Base-by-base conservation (phyloP, 2,888 invertebrate species). In the Rotaria magnacalcarata region DNA sequence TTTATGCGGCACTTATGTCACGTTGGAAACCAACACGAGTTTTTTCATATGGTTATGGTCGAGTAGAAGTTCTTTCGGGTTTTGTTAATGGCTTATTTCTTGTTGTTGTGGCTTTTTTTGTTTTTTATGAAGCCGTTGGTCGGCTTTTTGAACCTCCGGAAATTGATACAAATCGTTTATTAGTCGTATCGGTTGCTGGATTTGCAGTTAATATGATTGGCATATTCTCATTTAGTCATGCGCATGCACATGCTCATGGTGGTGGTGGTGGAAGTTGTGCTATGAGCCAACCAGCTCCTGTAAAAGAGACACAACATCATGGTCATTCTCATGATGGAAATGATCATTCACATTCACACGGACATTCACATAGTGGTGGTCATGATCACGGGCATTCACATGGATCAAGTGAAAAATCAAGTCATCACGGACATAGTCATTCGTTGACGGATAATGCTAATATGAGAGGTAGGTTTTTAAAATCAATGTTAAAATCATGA, bases 1-100 rank as follows among this genome's bases (percentile, higher is more conserved):
- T 93, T 19, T 92, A 92, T 88, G 93, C 93, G 24, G 91, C 93
- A 1, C 91, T 93, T 4, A 92, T 93, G 92, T 90, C 91, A 27
- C 89, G 92, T 60, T 93, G 93, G 93, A 92, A 92, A 86, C 91
- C 93, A 4, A 92, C 92, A 16, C 90, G 92, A 86, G 91, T 92
- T 85, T 93, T 92, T 89, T 92, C 93, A 4, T 93, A 92, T 89
- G 93, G 93, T 10, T 87, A 56, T 74, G 91, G 91, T 54, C 88
- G 92, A 80, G 90, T 93, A 58, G 93, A 93, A 89, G 92, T 93
- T 43, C 89, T 93, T 43, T 93, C 93, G 24, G 93, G 93, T 5
- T 93, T 93, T 89, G 91, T 93, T 84, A 93, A 93, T 89, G 93
- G 92, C 3, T 90, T 93, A 41, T 93, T 93, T 88, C 91, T 93